Percentiles rank a stretch among this genome's conserved stretches.
Evolutionary conservation across 2,113 vertebrate species (phyloP).

Genomic region (Myrmecophaga tridactyla): DNA sequence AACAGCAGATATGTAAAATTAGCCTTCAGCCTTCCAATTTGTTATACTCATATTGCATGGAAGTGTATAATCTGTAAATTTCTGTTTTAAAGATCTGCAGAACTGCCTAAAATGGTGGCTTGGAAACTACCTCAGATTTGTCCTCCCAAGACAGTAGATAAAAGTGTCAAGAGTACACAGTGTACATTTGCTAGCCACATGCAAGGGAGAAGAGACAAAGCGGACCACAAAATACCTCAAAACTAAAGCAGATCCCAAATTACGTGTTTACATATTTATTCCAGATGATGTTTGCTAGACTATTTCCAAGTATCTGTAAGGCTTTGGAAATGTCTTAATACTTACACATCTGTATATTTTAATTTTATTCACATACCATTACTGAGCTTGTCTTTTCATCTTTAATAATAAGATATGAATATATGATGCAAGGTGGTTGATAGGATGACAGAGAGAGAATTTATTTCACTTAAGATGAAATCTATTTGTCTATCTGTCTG

Average conservation of each 20-base stretch:
- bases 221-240: background rate
- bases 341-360: background rate
- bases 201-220: background rate
- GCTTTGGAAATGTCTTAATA: conserved; percentile 4
- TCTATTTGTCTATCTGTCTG: background rate
- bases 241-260: background rate
- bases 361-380: background rate
- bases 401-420: conserved; percentile 17
- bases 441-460: background rate
- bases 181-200: background rate
- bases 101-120: background rate
- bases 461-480: conserved; percentile 11
- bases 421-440: background rate
- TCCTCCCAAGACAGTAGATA: background rate
- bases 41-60: background rate
- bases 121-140: background rate
- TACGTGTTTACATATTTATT: background rate
- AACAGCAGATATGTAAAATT: conserved; percentile 19
- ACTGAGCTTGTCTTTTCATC: background rate
- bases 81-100: background rate
- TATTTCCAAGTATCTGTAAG: background rate
- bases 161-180: background rate
- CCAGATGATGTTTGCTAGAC: background rate
- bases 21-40: background rate
- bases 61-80: background rate